A percentile compares a stretch with the other conserved stretches of the same genome.
Conservation (phyloP, 2,113 vertebrate genomes). For the Larimichthys crocea region DNA sequence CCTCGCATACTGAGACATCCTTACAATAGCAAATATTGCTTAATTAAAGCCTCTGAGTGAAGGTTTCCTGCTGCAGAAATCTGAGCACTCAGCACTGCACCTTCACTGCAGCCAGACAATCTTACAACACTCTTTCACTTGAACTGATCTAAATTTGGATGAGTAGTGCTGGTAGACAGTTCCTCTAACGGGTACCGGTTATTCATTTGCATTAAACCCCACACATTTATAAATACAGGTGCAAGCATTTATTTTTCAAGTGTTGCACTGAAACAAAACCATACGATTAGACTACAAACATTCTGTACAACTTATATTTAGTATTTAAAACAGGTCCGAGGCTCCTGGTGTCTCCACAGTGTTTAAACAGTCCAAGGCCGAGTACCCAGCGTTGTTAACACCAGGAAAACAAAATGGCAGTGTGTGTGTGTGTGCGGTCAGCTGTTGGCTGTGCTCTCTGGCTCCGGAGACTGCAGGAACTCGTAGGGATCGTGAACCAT, state of each 20-base stretch:
- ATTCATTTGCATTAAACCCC: slow-evolving; percentile 12
- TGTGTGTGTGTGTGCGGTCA: slow-evolving; percentile 71
- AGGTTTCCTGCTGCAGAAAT: not conserved
- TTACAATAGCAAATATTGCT: not conserved
- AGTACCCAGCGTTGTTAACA: slow-evolving; percentile 22
- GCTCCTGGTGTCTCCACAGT: slow-evolving; percentile 19
- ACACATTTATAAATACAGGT: slow-evolving; percentile 49
- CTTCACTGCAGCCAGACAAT: not conserved
- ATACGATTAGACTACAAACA: slow-evolving; percentile 60
- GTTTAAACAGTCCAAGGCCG: slow-evolving; percentile 30
- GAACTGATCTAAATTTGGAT: slow-evolving; percentile 1
- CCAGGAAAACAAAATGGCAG: slow-evolving; percentile 12
- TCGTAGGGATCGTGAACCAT: slow-evolving; percentile 95
- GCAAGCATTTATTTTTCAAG: slow-evolving; percentile 73
- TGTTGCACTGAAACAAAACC: slow-evolving; percentile 60
- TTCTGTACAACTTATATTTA: slow-evolving; percentile 73
- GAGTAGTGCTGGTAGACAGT: not conserved
- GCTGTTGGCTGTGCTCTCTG: slow-evolving; percentile 83
- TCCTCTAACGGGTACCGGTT: not conserved
- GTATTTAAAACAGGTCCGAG: slow-evolving; percentile 44
- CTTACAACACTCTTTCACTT: not conserved
- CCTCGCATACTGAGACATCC: not conserved
- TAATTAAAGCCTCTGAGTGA: not conserved
- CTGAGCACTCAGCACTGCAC: not conserved
- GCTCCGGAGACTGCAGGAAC: slow-evolving; percentile 95